Evolutionary conservation across 2,113 vertebrate species (phyloP), one percentile per base, ranked within the genome.

Genomic region (Anthoscopus minutus): DNA sequence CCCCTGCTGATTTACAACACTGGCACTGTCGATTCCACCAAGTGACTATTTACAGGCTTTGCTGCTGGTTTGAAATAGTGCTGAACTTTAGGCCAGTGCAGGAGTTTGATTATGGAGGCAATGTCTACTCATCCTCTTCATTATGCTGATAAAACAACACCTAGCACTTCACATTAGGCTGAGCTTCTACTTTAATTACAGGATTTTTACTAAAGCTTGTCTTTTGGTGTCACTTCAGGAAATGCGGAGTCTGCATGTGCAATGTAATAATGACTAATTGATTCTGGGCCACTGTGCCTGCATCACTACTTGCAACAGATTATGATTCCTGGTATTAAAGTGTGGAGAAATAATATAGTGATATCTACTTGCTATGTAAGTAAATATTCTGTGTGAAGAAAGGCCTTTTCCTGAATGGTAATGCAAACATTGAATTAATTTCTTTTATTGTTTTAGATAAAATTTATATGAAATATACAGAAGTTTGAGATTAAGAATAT

Each of bases 131-230:
- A 1, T 62, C 57, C 71, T 96, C 60, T 95, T 96, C 97, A 95
- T 95, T 80, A 91, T n/a, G 61, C 77, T 91, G 83, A 92, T 92
- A 96, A 94, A 97, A 92, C 66, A 86, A 66, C 62, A 88, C 67
- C 89, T 72, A 91, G 65, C 69, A 44, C 65, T 96, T 93, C 10
- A 3, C 27, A 74, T 93, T 64, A 81, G 86, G 69, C 4, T 4
- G 45, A 91, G 94, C 89, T 92, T 95, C 95, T 64, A 40, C 78
- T 70, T 86, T 92, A 95, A 96, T 97, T 95, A 93, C 40, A 78
- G 78, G 88, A 93, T 92, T 96, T 89, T 96, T 70, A 86, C 79
- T 94, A 95, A 91, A 97, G 84, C 86, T 76, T 80, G 88, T 47
- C 93, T 89, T 70, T 44, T 7, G 27, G 71, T 91, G 83, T 65